phyloP scores from a whole-genome alignment of 2,113 vertebrate genomes.

The Pipra filicauda region DNA sequence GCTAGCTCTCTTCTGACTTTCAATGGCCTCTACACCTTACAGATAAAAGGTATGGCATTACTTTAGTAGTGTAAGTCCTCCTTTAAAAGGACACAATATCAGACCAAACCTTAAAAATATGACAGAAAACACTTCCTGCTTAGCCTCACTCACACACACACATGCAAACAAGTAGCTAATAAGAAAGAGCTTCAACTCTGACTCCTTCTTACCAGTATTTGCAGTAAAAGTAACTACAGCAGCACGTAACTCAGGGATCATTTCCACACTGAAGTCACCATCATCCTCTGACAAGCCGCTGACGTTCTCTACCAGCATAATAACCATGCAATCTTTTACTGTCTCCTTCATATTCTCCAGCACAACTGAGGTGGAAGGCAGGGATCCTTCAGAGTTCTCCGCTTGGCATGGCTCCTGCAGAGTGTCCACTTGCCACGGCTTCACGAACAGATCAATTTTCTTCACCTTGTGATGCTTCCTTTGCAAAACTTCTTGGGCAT shows the following conservation, averaged over 20 bases:
- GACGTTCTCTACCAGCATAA: conserved; percentile 81
- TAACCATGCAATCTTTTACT: conserved; percentile 42
- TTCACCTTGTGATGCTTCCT: not conserved
- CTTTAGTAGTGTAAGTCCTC: not conserved
- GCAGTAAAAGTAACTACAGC: conserved; percentile 78
- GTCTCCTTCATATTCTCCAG: conserved; percentile 75
- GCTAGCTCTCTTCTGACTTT: not conserved
- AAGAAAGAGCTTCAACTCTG: not conserved
- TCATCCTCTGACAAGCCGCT: conserved; percentile 48
- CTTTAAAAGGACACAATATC: not conserved
- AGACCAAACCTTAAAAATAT: not conserved
- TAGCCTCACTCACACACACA: not conserved
- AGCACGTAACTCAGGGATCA: conserved; percentile 70
- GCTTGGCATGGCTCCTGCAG: not conserved
- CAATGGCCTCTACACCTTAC: not conserved
- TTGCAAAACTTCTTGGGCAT: conserved; percentile 45
- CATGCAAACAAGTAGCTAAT: not conserved
- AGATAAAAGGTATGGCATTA: not conserved
- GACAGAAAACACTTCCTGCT: not conserved
- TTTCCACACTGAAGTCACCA: conserved; percentile 77
- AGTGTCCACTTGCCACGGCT: not conserved
- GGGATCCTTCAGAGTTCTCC: not conserved
- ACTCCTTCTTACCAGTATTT: conserved; percentile 70
- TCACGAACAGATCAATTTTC: conserved; percentile 15
- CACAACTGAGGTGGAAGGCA: conserved; percentile 37